These are phyloP conservation scores for Philereme transversata DNA, from an alignment of 2,888 invertebrate genomes.

Conservation along the genomic window DNA sequence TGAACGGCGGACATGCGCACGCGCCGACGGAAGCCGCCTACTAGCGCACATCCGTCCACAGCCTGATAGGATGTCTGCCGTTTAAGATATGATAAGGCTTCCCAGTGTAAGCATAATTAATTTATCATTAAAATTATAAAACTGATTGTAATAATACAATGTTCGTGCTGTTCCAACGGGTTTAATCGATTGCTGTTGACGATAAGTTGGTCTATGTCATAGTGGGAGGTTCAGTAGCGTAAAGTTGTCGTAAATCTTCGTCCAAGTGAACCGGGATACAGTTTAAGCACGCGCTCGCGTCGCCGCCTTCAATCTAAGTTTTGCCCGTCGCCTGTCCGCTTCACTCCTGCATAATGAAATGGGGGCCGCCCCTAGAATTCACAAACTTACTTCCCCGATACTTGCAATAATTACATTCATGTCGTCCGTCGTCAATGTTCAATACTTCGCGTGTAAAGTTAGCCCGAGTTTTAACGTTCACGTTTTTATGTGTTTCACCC, in stretches of 20 bases:
- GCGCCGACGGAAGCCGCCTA: conserved; percentile 74
- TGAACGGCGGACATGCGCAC: conserved; percentile 60
- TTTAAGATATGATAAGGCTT: conserved; percentile 71
- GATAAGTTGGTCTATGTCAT: conserved; percentile 40
- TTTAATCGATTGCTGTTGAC: conserved; percentile 27
- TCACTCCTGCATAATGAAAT: conserved; percentile 78
- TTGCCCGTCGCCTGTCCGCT: conserved; percentile 70
- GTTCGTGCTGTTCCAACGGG: conserved; percentile 5
- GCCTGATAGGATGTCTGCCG: conserved; percentile 50
- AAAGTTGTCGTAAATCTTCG: conserved; percentile 74
- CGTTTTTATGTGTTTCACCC: conserved; percentile 65
- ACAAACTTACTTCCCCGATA: conserved; percentile 63
- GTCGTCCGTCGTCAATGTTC: conserved; percentile 49
- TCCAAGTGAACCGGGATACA: conserved; percentile 69
- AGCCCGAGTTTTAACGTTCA: conserved; percentile 55
- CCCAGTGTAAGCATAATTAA: conserved; percentile 43
- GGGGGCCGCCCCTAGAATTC: conserved; percentile 65
- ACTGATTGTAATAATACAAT: conserved; percentile 7
- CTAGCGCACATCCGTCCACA: conserved; percentile 58
- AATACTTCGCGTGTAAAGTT: conserved; percentile 44
- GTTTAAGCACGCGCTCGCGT: conserved; percentile 78
- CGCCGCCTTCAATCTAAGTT: conserved; percentile 82
- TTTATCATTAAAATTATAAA: conserved; percentile 12
- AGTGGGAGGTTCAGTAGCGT: conserved; percentile 44
- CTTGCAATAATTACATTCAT: conserved; percentile 69